Evolutionary conservation across 1,140 invertebrate genomes (phyloP).

Genomic region (Heliconius melpomene): DNA sequence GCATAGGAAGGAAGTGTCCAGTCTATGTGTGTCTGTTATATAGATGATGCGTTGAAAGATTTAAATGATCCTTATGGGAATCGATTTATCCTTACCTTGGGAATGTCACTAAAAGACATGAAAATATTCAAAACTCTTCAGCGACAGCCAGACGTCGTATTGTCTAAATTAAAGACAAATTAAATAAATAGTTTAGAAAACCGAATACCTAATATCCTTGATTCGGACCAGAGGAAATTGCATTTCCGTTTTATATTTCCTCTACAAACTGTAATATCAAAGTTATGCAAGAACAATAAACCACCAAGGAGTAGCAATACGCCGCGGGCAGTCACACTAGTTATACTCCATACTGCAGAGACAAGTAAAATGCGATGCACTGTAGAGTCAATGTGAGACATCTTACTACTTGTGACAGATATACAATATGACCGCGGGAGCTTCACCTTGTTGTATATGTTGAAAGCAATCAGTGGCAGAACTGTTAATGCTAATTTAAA

Average conservation of each 20-base stretch:
- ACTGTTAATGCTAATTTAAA: background rate
- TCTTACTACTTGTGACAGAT: background rate
- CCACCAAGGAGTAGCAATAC: background rate
- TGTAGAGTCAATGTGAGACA: background rate
- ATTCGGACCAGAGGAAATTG: background rate
- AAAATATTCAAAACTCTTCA: no score
- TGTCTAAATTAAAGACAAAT: no score
- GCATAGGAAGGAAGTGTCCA: no score
- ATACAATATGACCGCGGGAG: background rate
- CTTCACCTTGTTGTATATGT: background rate
- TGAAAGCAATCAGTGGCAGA: background rate
- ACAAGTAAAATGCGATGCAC: background rate
- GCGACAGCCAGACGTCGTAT: no score
- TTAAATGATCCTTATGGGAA: no score
- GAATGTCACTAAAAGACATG: no score
- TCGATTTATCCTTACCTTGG: no score
- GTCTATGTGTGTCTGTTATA: no score
- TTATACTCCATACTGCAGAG: background rate
- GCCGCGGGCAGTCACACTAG: background rate
- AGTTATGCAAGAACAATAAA: conserved; percentile 8
- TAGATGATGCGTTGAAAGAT: no score
- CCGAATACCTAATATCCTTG: background rate
- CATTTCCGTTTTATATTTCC: background rate
- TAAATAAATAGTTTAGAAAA: no score
- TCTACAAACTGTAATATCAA: background rate